Conservation (phyloP, 2,113 vertebrate genomes). For the Passer domesticus region DNA sequence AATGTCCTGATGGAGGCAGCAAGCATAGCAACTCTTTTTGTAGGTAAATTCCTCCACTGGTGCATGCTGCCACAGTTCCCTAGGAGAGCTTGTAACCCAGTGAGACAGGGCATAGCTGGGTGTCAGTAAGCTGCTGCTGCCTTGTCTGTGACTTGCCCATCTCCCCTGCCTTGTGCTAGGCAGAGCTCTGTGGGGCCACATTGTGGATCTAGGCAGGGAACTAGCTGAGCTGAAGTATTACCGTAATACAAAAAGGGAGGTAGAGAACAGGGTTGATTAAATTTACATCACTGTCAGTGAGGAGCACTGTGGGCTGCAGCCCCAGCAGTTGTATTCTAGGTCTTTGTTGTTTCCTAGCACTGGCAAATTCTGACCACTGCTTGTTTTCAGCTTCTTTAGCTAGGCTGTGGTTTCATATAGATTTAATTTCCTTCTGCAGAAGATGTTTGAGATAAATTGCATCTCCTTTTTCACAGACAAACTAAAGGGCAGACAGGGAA, state of each 20-base stretch:
- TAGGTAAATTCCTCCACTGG: background rate
- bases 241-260: background rate
- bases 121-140: background rate
- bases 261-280: background rate
- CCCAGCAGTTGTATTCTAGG: background rate
- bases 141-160: background rate
- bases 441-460: background rate
- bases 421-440: constrained; percentile 2
- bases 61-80: background rate
- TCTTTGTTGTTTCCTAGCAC: background rate
- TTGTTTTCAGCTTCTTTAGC: background rate
- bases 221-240: background rate
- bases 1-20: background rate
- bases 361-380: background rate
- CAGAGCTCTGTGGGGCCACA: background rate
- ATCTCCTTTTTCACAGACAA: background rate
- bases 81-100: background rate
- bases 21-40: background rate
- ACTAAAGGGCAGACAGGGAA: background rate
- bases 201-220: background rate
- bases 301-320: background rate
- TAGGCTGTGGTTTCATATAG: background rate
- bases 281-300: background rate
- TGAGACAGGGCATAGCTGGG: background rate
- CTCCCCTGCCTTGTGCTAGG: background rate